Evolutionary conservation across 2,797 vertebrate species (phyloP), one percentile per base, ranked within the genome.

Genomic region (Huso huso): DNA sequence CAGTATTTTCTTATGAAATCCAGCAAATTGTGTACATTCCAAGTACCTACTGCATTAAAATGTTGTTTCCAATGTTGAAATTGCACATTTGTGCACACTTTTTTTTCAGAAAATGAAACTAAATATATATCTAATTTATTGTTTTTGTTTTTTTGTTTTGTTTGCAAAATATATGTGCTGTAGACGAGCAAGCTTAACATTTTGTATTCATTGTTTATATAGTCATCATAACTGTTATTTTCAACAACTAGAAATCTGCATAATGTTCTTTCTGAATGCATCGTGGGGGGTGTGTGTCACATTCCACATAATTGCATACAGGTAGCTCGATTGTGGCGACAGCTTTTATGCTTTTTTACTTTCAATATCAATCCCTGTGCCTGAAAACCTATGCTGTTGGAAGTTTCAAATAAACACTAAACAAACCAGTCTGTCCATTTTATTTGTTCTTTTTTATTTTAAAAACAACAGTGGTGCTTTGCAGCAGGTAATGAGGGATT

Each of bases 71-170:
- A 73, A 73, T 79, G 79, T 78, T 79, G 69, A 77, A 37, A 37
- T 37, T 5, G 37, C 37, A 37, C 37, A 37, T 37, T 37, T 37
- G 37, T 37, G 37, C 5, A 4, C 37, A 37, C 37, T 37, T 37
- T 37, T 37, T 37, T 37, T 37, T 37, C 76, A 71, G 65, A 70
- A 77, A 37, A 84, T 81, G 74, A 82, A 81, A 80, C 77, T 85
- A 89, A 83, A 87, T 78, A 84, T 87, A 78, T 84, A 82, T 87
- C 81, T 90, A 90, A 93, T 93, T 90, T 91, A 91, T 93, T 92
- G 87, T 82, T 84, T 69, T 71, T 37, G 52, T 57, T 53, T 82
- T 84, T 69, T 71, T 37, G 52, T 57, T 53, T 66, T 57, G 6
- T 11, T 66, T 68, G 37, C 5, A 91, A 93, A 85, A 85, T 83